A percentile compares a stretch with the other conserved stretches of the same genome.
These are phyloP conservation scores for Acanthis flammea DNA, from an alignment of 2,797 vertebrate species.

Conservation along the genomic window DNA sequence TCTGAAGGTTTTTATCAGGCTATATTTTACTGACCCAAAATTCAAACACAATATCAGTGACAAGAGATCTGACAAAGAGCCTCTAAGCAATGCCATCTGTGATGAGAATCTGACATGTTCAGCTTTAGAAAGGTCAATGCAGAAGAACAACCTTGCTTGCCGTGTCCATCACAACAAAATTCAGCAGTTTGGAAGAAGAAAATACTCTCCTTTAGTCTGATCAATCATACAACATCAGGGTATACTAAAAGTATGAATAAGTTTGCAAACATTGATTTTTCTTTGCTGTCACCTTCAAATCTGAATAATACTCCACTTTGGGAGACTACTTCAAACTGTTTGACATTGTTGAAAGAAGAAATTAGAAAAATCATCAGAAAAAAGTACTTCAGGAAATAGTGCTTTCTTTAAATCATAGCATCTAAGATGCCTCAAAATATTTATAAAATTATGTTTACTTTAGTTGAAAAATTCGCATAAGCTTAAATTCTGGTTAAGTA, in stretches of 20 bases:
- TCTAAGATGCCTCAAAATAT: background rate
- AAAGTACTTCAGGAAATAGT: background rate
- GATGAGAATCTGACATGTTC: conserved; percentile 14
- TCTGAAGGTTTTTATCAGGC: background rate
- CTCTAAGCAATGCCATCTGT: conserved; percentile 29
- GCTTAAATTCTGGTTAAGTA: background rate
- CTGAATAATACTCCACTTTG: background rate
- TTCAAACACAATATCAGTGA: background rate
- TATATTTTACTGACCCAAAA: background rate
- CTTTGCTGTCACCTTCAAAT: background rate
- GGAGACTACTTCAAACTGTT: background rate
- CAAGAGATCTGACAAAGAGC: conserved; percentile 20
- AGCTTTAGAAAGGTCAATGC: conserved; percentile 15
- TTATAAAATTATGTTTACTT: background rate
- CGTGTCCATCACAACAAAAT: background rate
- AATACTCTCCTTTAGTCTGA: background rate
- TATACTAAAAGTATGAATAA: background rate
- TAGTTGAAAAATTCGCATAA: background rate
- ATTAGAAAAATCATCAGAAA: background rate
- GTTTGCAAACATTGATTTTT: background rate
- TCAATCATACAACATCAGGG: background rate
- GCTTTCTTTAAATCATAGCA: background rate
- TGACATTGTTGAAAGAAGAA: background rate
- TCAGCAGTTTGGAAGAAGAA: background rate
- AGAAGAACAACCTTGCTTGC: conserved; percentile 25